Base-by-base conservation (phyloP, 2,113 vertebrate species). In the Odocoileus hemionus region DNA sequence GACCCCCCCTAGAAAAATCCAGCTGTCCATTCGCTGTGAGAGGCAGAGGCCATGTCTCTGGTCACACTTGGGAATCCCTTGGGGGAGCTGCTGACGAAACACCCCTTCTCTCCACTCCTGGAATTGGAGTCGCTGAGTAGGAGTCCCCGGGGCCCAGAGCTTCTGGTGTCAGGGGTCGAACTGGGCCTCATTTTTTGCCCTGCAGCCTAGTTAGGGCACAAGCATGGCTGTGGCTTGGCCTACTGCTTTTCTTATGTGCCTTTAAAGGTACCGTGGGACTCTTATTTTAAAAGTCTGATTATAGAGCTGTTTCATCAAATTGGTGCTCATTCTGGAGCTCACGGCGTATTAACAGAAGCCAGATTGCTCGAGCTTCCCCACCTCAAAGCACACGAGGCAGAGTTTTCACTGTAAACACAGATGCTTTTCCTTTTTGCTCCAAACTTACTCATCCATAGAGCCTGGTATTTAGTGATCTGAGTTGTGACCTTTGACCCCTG, bases 101-200 rank as follows among this genome's bases (percentile, higher is more conserved):
- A 9, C 21, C 50, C 12, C 16, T 2, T 4, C 36, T 4, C 5
- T 33, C 85, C 33, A 26, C 16, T 11, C 12, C 23, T n/a, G 15
- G 21, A 47, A 80, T 52, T 12, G 5, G 76, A 80, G 16, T 28
- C 36, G 0, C 58, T 3, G 2, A 13, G 15, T 8, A 26, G 52
- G 36, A 8, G 4, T 70, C 36, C 84, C 43, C 15, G 0, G 30
- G 45, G 9, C 21, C 82, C 26, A 4, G n/a, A 16, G 5, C 26
- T 11, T 78, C 26, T 0, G 25, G 39, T 10, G 7, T 78, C 26
- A 0, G 30, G 39, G 12, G 55, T 36, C 1, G 1, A 14, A 0
- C 33, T 39, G 52, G 47, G 12, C 43, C 54, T 26, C 10, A 8
- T 26, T 36, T 54, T 76, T 54, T 19, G 55, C 6, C 76, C 36